Percentiles rank a stretch among this genome's conserved stretches.
phyloP scores from a whole-genome alignment of 2,113 vertebrate genomes.

The Empidonax traillii region DNA sequence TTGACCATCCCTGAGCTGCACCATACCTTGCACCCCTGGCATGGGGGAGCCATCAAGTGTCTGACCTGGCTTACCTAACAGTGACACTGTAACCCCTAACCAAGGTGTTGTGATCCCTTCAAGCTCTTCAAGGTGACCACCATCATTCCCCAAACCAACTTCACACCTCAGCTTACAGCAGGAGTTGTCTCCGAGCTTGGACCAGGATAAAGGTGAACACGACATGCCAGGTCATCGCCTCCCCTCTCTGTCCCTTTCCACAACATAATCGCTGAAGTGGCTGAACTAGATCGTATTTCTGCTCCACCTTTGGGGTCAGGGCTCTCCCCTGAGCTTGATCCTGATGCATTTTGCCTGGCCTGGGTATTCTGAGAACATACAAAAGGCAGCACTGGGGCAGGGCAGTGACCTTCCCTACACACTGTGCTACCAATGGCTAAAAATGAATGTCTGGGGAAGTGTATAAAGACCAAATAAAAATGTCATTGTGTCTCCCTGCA shows the following conservation, averaged over 20 bases:
- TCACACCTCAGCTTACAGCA: not conserved
- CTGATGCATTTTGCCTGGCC: not conserved
- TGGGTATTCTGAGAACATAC: not conserved
- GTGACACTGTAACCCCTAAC: no score
- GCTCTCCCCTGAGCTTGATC: not conserved
- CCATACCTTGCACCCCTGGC: not conserved
- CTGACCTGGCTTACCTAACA: not conserved
- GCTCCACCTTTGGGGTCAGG: not conserved
- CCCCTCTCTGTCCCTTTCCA: not conserved
- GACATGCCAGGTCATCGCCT: not conserved
- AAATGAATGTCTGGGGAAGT: not conserved
- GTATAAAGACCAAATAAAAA: not conserved
- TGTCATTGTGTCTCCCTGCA: not conserved
- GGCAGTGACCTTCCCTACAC: not conserved
- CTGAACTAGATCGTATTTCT: not conserved
- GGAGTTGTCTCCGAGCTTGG: not conserved
- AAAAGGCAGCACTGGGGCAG: not conserved
- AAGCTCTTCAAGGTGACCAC: not conserved
- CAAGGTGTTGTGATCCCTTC: not conserved
- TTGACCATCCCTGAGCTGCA: not conserved
- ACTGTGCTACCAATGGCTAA: not conserved
- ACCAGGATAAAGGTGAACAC: not conserved
- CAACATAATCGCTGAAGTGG: not conserved
- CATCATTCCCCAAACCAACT: not conserved
- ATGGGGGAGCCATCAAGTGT: not conserved